These are phyloP conservation scores for Probosciger aterrimus DNA, from an alignment of 2,113 vertebrate genomes.

Conservation along the genomic window DNA sequence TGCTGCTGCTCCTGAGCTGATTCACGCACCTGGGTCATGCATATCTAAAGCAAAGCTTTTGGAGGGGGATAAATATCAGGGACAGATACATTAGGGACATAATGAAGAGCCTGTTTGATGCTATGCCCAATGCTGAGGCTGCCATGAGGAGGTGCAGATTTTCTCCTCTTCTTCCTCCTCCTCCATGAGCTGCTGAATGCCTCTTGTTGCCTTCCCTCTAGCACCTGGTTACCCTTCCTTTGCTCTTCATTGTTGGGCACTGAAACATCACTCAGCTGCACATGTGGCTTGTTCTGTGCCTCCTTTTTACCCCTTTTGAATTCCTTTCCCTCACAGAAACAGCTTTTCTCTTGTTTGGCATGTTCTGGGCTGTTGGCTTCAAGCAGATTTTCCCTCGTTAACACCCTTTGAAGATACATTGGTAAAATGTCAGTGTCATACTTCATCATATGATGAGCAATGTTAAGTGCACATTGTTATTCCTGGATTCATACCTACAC, in stretches of 20 bases:
- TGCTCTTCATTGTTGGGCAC: accelerated
- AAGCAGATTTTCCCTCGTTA: background rate
- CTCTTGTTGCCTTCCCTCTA: accelerated
- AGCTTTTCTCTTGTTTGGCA: accelerated
- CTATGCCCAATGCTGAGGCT: background rate
- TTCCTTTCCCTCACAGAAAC: background rate
- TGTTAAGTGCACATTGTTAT: background rate
- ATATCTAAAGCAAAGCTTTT: background rate
- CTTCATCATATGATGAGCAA: background rate
- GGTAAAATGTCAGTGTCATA: background rate
- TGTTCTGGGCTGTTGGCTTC: background rate
- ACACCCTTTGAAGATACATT: background rate
- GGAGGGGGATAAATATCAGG: background rate
- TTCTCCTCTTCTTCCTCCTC: background rate
- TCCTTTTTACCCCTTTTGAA: background rate
- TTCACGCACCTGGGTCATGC: background rate
- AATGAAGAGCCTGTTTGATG: background rate
- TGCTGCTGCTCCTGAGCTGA: background rate
- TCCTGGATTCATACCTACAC: background rate
- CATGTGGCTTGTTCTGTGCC: background rate
- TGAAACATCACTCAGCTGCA: background rate
- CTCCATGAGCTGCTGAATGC: background rate
- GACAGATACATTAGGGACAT: background rate
- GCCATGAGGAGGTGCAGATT: accelerated
- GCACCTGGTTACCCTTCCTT: background rate